These are phyloP conservation scores for Hesperia comma DNA, from an alignment of 2,888 invertebrate genomes.

Conservation along the genomic window DNA sequence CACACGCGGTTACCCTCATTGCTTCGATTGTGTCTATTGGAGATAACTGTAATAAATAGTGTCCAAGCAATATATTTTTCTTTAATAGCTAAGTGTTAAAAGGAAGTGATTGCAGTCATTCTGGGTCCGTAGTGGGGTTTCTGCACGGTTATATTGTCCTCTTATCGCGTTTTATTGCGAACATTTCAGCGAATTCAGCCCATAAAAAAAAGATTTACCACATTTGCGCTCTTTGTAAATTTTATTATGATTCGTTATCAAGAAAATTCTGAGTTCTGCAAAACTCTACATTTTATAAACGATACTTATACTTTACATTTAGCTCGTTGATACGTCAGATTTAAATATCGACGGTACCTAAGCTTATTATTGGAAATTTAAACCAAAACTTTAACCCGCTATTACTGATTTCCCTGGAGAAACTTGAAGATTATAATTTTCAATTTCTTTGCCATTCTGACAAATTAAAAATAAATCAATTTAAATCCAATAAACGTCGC, in stretches of 20 bases:
- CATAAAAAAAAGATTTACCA: slow-evolving; percentile 26
- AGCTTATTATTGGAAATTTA: no score
- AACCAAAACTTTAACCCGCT: no score
- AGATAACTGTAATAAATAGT: not conserved
- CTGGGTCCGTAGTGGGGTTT: slow-evolving; percentile 15
- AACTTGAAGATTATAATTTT: no score
- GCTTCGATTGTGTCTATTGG: not conserved
- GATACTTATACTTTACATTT: no score
- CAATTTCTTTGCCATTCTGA: not conserved
- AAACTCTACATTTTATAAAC: not conserved
- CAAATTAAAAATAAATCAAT: not conserved
- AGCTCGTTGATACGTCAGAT: no score
- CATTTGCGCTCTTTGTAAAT: slow-evolving; percentile 13
- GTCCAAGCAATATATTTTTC: not conserved
- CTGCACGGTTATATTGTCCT: slow-evolving; percentile 18
- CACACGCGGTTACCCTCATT: no score
- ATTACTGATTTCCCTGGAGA: no score
- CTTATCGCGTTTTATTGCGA: slow-evolving; percentile 34
- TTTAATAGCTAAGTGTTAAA: not conserved
- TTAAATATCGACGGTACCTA: no score
- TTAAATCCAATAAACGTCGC: no score
- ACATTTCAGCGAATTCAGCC: slow-evolving; percentile 23
- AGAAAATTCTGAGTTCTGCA: not conserved
- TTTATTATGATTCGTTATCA: slow-evolving; percentile 16
- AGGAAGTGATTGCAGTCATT: slow-evolving; percentile 21